Base-by-base conservation (phyloP, 2,113 vertebrate genomes). In the Labrus mixtus region DNA sequence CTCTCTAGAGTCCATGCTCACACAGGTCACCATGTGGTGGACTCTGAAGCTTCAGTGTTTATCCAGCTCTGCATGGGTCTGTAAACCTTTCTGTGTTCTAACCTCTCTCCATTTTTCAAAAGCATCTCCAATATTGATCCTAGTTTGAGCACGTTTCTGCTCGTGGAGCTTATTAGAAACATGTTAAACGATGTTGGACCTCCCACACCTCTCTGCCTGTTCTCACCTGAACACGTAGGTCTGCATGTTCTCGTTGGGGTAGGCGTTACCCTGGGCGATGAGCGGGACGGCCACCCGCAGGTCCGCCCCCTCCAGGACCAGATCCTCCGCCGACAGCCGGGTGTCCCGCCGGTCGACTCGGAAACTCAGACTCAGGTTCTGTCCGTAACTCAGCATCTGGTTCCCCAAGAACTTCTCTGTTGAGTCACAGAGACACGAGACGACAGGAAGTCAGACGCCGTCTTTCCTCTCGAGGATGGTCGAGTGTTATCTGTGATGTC, bases 191-290 rank as follows among this genome's bases (percentile, higher is more conserved):
- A 25, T 25, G 25, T 25, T 25, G 25, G 25, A 25, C 25, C 25
- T 25, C 25, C 25, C 25, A 25, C 25, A 25, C 25, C 25, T 25
- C 25, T 13, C 11, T 13, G 10, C 43, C 11, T 45, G 13, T 16
- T 55, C 23, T 74, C 46, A 98, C 97, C 97, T 96, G 94, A 99
- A 99, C 71, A 96, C 89, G 5, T 96, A 99, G 6, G 91, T 95
- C 89, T 95, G 90, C 0, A 78, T 70, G 8, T 90, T 95, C 89
- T 99, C 98, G 0, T 91, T 96, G 7, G 98, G 98, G 63, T 98
- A 99, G 56, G 96, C 88, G 59, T 99, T 99, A 79, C 98, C 97
- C 93, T 99, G 97, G 9, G 97, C 97, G 4, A 99, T 98, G 51
- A 99, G 94, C 0, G 98, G 98, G 33, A 99, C 96, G 0, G 97